Percentiles rank a stretch among this genome's conserved stretches.
Evolutionary conservation across 2,797 vertebrate genomes (phyloP).

Genomic region (Melopsittacus undulatus): DNA sequence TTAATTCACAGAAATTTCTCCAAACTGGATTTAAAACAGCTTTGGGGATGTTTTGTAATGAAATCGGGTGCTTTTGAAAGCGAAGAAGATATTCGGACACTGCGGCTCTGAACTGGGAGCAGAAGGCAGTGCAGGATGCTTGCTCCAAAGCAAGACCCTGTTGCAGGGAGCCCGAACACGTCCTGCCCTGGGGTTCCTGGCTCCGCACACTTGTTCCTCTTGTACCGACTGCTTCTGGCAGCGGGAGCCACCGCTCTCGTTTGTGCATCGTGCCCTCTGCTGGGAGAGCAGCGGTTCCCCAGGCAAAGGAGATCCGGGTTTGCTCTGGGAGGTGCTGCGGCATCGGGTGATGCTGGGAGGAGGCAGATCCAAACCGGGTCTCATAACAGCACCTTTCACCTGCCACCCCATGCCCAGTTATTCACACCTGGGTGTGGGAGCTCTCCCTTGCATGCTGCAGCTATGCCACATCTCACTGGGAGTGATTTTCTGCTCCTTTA

Average conservation of each 20-base stretch:
- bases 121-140: rapidly evolving
- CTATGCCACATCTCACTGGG: rapidly evolving
- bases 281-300: neutral
- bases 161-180: rapidly evolving
- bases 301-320: rapidly evolving
- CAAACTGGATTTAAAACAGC: neutral
- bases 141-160: neutral
- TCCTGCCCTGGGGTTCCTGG: neutral
- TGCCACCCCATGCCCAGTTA: rapidly evolving
- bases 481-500: neutral
- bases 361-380: neutral
- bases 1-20: neutral
- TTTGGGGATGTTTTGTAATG: neutral
- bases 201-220: rapidly evolving
- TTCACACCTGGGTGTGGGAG: rapidly evolving
- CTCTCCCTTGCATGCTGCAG: neutral
- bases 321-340: rapidly evolving
- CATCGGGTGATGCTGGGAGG: neutral
- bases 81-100: rapidly evolving
- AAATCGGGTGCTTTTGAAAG: rapidly evolving
- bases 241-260: rapidly evolving
- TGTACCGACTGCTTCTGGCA: rapidly evolving
- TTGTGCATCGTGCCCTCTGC: slow-evolving; percentile 49
- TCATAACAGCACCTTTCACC: neutral
- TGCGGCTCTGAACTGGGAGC: neutral